These are phyloP conservation scores for Zapornia atra DNA, from an alignment of 2,113 vertebrate genomes.

Conservation along the genomic window DNA sequence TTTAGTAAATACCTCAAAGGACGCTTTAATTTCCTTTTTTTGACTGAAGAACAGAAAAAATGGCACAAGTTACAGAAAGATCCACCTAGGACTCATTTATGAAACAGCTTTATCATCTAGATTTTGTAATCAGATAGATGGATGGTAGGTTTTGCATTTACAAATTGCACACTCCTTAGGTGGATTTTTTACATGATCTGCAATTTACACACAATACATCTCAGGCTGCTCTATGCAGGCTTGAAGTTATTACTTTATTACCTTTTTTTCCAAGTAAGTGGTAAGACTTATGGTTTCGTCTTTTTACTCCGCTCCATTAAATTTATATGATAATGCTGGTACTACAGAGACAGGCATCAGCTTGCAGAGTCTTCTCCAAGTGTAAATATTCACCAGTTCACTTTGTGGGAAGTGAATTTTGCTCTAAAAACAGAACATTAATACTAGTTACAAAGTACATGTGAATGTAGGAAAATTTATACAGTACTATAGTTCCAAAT, in stretches of 20 bases:
- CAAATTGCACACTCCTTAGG: neutral
- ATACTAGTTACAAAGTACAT: neutral
- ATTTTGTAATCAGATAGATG: neutral
- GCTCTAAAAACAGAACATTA: neutral
- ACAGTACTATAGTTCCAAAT: neutral
- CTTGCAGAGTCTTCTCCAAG: neutral
- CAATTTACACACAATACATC: neutral
- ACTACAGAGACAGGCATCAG: neutral
- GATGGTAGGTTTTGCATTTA: conserved; percentile 7
- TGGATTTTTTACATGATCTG: conserved; percentile 8
- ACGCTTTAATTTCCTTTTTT: neutral
- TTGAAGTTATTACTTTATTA: neutral
- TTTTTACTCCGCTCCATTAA: neutral
- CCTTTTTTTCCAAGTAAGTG: neutral
- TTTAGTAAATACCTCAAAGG: neutral
- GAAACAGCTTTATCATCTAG: neutral
- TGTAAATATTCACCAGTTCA: neutral
- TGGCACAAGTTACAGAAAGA: neutral
- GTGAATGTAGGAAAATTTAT: neutral
- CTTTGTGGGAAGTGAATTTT: neutral
- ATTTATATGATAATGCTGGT: neutral
- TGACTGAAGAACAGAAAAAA: neutral
- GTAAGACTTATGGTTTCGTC: neutral
- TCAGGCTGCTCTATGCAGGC: neutral
- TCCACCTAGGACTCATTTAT: neutral